Evolutionary conservation across 2,888 invertebrate genomes (phyloP).

Genomic region (Leptopterna dolabrata): DNA sequence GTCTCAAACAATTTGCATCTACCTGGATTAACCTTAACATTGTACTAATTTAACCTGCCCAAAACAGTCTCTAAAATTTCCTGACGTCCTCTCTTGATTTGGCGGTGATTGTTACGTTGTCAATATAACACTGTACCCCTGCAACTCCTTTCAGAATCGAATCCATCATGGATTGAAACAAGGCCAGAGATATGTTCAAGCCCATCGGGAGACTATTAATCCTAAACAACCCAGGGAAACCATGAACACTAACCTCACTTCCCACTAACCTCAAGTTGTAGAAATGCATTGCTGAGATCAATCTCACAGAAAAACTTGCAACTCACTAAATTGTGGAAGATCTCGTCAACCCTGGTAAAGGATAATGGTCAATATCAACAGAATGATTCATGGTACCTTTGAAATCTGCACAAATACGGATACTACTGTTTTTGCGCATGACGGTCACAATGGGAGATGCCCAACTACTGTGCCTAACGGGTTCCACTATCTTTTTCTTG

Average conservation of each 20-base stretch:
- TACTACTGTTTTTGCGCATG: constrained; percentile 62
- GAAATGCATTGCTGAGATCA: too few relatives aligned
- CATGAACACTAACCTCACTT: background rate
- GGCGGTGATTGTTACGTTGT: background rate
- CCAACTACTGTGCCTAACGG: constrained; percentile 58
- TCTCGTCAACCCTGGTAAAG: constrained; percentile 64
- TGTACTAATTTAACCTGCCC: constrained; percentile 1
- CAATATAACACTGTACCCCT: constrained; percentile 15
- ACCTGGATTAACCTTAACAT: constrained; percentile 6
- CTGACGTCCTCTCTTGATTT: background rate
- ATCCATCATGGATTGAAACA: constrained; percentile 14
- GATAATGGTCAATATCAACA: constrained; percentile 63
- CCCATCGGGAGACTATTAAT: background rate
- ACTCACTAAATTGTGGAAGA: too few relatives aligned
- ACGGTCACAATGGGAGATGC: constrained; percentile 65
- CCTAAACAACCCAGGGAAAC: background rate
- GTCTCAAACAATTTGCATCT: background rate
- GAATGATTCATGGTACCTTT: constrained; percentile 63
- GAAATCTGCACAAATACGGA: constrained; percentile 65
- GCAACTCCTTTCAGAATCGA: background rate
- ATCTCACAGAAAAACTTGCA: constrained; percentile 49
- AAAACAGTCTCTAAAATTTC: background rate
- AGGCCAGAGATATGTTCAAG: background rate
- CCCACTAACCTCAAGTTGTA: too few relatives aligned
- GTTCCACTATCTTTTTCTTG: background rate